Evolutionary conservation across 2,113 vertebrate genomes (phyloP).

Genomic region (Prinia subflava): DNA sequence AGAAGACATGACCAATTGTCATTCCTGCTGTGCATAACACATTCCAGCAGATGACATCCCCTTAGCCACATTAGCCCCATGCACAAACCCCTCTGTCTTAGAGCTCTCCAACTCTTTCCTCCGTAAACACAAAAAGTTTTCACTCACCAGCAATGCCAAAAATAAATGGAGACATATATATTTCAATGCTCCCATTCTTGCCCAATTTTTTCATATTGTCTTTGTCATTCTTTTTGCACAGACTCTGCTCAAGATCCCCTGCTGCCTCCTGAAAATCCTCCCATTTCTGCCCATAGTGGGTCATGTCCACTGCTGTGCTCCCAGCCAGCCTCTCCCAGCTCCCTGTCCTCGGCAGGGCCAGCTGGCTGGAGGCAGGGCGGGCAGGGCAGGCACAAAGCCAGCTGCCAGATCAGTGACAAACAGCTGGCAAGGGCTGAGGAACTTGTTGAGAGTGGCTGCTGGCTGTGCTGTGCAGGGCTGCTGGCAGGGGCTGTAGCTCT

Average conservation of each 20-base stretch:
- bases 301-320: background rate
- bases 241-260: background rate
- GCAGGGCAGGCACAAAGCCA: background rate
- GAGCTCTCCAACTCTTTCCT: background rate
- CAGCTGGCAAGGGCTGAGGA: background rate
- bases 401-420: background rate
- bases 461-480: background rate
- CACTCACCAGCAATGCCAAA: background rate
- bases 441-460: background rate
- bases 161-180: background rate
- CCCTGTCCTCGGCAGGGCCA: background rate
- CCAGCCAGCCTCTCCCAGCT: background rate
- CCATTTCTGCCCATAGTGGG: background rate
- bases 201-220: background rate
- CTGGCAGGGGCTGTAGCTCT: background rate
- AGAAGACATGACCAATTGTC: background rate
- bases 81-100: background rate
- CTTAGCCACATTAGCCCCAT: background rate
- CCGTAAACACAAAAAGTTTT: background rate
- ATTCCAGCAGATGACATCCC: background rate
- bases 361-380: background rate
- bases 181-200: background rate
- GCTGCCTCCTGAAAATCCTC: rapidly evolving
- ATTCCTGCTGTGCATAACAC: background rate
- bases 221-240: background rate